These are phyloP conservation scores for Hemithea aestivaria DNA, from an alignment of 2,888 invertebrate species.

Conservation along the genomic window DNA sequence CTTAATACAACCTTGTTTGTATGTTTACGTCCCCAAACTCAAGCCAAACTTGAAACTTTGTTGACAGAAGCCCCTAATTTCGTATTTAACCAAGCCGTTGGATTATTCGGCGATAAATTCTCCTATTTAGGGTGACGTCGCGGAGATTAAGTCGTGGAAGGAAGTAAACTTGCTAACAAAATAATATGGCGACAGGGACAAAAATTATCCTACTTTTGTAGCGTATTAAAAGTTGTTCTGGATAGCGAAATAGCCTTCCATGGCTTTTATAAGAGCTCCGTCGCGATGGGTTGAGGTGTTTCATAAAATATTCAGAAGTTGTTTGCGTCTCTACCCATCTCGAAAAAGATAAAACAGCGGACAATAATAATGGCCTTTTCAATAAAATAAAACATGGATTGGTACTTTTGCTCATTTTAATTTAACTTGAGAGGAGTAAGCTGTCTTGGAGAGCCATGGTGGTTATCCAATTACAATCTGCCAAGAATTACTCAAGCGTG, in stretches of 20 bases:
- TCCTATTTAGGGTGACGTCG: slow-evolving; percentile 13
- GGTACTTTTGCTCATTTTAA: too few species aligned
- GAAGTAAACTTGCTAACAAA: slow-evolving; percentile 16
- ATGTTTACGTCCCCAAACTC: slow-evolving; percentile 18
- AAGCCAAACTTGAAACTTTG: slow-evolving; percentile 24
- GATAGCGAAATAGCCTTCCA: background rate
- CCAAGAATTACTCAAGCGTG: too few species aligned
- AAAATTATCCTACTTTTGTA: slow-evolving; percentile 3
- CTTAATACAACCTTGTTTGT: slow-evolving; percentile 31
- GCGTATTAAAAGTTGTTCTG: slow-evolving; percentile 4
- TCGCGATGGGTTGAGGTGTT: too few species aligned
- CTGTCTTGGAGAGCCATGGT: too few species aligned
- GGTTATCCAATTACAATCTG: too few species aligned
- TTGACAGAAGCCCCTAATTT: slow-evolving; percentile 26
- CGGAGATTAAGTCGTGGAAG: slow-evolving; percentile 14
- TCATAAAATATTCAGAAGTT: too few species aligned
- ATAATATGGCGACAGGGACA: slow-evolving; percentile 9
- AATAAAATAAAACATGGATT: too few species aligned
- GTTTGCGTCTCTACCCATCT: too few species aligned
- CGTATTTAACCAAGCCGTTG: slow-evolving; percentile 24
- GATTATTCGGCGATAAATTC: slow-evolving; percentile 19
- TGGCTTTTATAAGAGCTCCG: too few species aligned
- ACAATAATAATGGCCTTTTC: too few species aligned
- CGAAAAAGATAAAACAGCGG: too few species aligned
- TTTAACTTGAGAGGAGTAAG: too few species aligned